Percentiles rank a stretch among this genome's conserved stretches.
Conservation (phyloP, 2,113 vertebrate species). For the Myanophis thanlyinensis region DNA sequence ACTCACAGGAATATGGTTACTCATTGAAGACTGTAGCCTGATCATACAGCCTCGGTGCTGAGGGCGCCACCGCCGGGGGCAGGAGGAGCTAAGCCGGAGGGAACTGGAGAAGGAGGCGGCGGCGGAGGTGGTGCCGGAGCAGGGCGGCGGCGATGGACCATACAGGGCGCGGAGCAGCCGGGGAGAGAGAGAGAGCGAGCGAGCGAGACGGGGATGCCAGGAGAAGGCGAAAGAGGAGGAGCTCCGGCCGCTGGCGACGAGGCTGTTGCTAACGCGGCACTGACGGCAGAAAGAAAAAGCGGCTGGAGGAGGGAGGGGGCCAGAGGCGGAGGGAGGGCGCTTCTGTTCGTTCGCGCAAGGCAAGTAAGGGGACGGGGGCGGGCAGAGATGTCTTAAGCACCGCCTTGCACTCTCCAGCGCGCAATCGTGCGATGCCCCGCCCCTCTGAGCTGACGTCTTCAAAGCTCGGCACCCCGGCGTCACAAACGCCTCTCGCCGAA, state of each 20-base stretch:
- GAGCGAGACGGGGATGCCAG: background rate
- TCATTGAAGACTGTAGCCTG: slow-evolving; percentile 99
- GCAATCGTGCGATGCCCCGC: background rate
- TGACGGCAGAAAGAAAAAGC: slow-evolving; percentile 6
- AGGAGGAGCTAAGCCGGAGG: slow-evolving; percentile 53
- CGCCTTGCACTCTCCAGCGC: background rate
- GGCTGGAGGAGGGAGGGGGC: slow-evolving; percentile 8
- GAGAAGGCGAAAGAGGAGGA: background rate
- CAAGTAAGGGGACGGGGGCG: background rate
- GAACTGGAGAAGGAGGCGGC: slow-evolving; percentile 50
- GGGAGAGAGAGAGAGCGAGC: background rate
- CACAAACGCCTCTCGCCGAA: slow-evolving; percentile 1
- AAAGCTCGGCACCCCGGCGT: background rate
- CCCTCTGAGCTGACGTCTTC: background rate
- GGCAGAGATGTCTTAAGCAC: slow-evolving; percentile 23
- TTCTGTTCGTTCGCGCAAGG: slow-evolving; percentile 6
- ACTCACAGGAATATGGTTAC: slow-evolving; percentile 99
- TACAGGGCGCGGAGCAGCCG: slow-evolving; percentile 33
- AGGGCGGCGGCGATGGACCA: slow-evolving; percentile 38
- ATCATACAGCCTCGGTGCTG: slow-evolving; percentile 91
- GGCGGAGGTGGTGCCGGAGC: slow-evolving; percentile 43
- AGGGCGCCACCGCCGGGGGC: slow-evolving; percentile 68
- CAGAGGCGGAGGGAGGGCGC: background rate
- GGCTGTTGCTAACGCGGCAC: slow-evolving; percentile 11
- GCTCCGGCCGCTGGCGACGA: background rate